A percentile compares a stretch with the other conserved stretches of the same genome.
Conservation (phyloP, 2,888 invertebrate species). For the Latrodectus elegans region DNA sequence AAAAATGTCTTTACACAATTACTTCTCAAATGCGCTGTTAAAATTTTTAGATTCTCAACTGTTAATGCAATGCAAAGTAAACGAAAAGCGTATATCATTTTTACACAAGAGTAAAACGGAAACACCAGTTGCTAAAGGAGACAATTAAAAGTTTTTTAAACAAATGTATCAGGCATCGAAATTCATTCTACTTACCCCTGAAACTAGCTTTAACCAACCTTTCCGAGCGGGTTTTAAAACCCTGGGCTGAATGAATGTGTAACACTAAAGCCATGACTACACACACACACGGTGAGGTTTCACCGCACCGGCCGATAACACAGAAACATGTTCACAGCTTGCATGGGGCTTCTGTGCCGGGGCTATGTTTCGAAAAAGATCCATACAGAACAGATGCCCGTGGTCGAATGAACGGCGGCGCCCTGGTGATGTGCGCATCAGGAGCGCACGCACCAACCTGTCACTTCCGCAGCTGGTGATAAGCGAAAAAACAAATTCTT, state of each 20-base stretch:
- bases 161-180: not conserved
- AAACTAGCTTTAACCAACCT: slow-evolving; percentile 78
- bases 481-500: not conserved
- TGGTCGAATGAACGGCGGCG: not conserved
- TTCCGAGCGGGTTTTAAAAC: slow-evolving; percentile 74
- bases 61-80: no score
- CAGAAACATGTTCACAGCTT: not conserved
- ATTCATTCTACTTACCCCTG: slow-evolving; percentile 81
- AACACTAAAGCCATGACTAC: slow-evolving; percentile 74
- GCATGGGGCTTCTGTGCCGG: not conserved
- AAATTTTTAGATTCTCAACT: no score
- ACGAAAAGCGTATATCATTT: no score
- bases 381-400: not conserved
- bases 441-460: slow-evolving; percentile 3
- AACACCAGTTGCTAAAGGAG: no score
- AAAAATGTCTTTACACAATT: no score
- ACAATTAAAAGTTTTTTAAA: no score
- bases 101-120: no score
- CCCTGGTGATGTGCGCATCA: slow-evolving; percentile 3
- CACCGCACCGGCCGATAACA: not conserved
- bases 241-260: slow-evolving; percentile 75
- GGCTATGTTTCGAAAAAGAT: not conserved
- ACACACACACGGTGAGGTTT: not conserved
- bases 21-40: no score
- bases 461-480: slow-evolving; percentile 4